A percentile compares a stretch with the other conserved stretches of the same genome.
These are phyloP conservation scores for Panagrolaimus sp. DNA, from an alignment of 1,140 invertebrate genomes.

Conservation along the genomic window DNA sequence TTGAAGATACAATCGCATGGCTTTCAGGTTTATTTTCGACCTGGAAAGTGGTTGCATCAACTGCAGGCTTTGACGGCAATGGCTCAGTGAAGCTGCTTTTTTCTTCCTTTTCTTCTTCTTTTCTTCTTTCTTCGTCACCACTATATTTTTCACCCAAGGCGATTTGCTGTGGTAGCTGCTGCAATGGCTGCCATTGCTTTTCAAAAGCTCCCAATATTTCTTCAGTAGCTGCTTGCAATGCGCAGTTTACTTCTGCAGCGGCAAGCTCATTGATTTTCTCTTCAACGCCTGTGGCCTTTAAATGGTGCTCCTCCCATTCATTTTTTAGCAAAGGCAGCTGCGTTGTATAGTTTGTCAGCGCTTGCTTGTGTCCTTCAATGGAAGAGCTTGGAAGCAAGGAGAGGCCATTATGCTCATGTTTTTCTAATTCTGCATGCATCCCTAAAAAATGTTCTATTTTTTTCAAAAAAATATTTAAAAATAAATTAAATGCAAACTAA, in stretches of 20 bases:
- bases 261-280: slow-evolving; percentile 13
- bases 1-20: background rate
- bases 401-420: background rate
- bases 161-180: background rate
- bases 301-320: slow-evolving; percentile 1
- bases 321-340: background rate
- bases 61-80: background rate
- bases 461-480: background rate
- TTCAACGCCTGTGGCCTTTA: background rate
- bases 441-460: background rate
- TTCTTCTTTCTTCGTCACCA: slow-evolving; percentile 4
- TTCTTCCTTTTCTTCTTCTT: too few species aligned
- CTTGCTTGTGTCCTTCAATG: too few species aligned
- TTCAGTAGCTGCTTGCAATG: background rate
- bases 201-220: background rate
- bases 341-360: slow-evolving; percentile 4
- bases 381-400: too few species aligned
- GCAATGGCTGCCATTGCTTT: slow-evolving; percentile 1
- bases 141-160: slow-evolving; percentile 3
- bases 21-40: background rate
- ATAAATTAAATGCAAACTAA: background rate
- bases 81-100: background rate
- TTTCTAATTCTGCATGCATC: slow-evolving; percentile 3
- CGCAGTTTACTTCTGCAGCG: slow-evolving; percentile 7
- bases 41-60: background rate